Conservation (phyloP, 2,797 vertebrate species). For the Acanthiza pusilla region DNA sequence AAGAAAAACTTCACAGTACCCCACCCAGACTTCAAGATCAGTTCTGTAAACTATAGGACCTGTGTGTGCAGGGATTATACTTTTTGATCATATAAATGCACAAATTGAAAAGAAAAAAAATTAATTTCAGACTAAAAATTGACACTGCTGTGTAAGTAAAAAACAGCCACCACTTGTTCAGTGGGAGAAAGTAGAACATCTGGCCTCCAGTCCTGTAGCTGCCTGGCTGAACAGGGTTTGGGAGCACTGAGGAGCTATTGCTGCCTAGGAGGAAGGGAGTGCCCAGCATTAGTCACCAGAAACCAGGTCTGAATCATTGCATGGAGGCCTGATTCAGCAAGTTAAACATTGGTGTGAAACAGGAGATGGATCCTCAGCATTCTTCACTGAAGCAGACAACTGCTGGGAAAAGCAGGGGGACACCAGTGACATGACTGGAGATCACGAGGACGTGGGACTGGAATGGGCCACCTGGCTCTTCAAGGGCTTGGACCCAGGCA, state of each 20-base stretch:
- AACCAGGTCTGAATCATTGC: neutral
- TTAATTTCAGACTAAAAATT: neutral
- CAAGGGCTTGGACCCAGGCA: neutral
- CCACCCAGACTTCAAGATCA: neutral
- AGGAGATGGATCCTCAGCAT: neutral
- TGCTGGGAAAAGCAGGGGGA: neutral
- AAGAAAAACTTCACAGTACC: neutral
- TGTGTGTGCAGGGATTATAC: neutral
- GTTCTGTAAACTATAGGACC: neutral
- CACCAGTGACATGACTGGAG: neutral
- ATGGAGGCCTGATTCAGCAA: conserved; percentile 30
- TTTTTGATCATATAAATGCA: neutral
- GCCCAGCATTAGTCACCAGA: conserved; percentile 41
- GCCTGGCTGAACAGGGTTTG: neutral
- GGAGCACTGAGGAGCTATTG: neutral
- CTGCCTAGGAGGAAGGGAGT: conserved; percentile 48
- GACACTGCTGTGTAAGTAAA: neutral
- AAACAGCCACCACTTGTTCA: neutral
- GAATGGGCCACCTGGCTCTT: neutral
- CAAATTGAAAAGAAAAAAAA: neutral
- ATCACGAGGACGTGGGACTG: neutral
- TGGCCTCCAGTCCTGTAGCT: neutral
- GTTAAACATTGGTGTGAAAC: neutral
- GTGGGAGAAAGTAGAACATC: neutral
- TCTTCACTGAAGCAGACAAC: neutral